Evolutionary conservation across 2,113 vertebrate genomes (phyloP).

Genomic region (Petromus typicus): DNA sequence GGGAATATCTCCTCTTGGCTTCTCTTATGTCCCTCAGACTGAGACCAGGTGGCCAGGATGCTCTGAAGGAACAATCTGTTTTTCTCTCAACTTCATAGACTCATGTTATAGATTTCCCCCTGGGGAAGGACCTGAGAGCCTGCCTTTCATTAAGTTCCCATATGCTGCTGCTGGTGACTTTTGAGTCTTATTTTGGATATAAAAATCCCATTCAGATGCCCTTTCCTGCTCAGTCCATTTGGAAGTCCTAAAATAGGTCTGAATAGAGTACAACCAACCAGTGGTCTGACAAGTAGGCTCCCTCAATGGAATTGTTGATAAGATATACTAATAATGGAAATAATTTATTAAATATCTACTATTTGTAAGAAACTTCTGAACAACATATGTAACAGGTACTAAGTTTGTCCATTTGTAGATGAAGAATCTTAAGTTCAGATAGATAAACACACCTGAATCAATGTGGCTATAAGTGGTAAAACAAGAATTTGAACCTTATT

Average conservation of each 20-base stretch:
- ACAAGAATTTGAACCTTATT: background rate
- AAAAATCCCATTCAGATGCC: background rate
- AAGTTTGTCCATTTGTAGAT: background rate
- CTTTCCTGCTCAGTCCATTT: background rate
- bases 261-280: background rate
- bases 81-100: background rate
- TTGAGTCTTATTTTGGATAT: background rate
- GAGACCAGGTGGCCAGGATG: background rate
- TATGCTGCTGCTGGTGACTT: background rate
- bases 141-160: background rate
- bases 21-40: background rate
- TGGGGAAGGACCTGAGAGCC: background rate
- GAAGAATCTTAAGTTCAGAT: background rate
- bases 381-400: background rate
- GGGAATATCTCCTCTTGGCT: background rate
- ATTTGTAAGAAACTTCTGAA: background rate
- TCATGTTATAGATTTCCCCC: background rate
- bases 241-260: background rate
- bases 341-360: background rate
- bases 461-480: background rate
- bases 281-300: background rate
- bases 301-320: constrained; percentile 2
- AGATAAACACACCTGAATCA: background rate
- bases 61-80: background rate
- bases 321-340: background rate